phyloP scores from a whole-genome alignment of 1,140 invertebrate species.

The Branchinecta lynchi region DNA sequence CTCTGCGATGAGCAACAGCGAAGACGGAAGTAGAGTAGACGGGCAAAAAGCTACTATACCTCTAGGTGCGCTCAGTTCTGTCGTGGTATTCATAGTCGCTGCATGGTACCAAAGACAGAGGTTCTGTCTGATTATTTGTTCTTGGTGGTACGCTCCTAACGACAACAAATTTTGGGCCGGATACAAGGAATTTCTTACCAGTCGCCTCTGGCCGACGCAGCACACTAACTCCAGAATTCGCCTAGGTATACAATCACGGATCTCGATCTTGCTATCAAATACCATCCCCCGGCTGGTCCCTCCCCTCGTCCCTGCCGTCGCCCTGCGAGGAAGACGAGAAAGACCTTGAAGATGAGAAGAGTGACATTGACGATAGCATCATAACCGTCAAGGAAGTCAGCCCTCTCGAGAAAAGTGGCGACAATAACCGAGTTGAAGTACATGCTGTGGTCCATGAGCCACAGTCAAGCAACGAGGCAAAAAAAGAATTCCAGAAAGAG shows the following conservation, averaged over 20 bases:
- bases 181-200: too few species aligned
- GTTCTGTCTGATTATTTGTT: too few species aligned
- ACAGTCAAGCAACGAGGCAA: not conserved
- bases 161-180: too few species aligned
- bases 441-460: not conserved
- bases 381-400: not conserved
- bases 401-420: not conserved
- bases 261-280: not conserved
- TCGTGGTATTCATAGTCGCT: too few species aligned
- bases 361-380: not conserved
- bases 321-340: conserved; percentile 12
- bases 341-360: not conserved
- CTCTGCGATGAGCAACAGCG: too few species aligned
- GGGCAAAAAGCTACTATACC: too few species aligned
- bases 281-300: not conserved
- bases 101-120: too few species aligned
- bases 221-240: too few species aligned
- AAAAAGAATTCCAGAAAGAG: not conserved
- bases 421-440: not conserved
- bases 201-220: too few species aligned
- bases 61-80: too few species aligned
- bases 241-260: not conserved
- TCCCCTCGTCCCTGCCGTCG: not conserved
- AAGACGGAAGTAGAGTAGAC: too few species aligned
- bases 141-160: too few species aligned